Evolutionary conservation across 2,797 vertebrate species (phyloP).

Genomic region (Periophthalmus magnuspinnatus): DNA sequence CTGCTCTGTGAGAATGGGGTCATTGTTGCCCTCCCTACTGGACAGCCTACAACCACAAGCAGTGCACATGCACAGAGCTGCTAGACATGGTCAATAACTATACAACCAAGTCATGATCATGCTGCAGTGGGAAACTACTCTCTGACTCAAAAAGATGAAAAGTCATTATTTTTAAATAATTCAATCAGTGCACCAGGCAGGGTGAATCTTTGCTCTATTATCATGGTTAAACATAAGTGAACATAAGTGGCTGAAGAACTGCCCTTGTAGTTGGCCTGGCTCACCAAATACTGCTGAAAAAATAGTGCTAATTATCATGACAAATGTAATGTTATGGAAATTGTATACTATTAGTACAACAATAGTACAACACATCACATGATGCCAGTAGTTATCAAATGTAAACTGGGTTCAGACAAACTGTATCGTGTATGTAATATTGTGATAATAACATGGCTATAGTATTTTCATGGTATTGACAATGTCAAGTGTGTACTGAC

Average conservation of each 20-base stretch:
- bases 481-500: not conserved
- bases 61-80: constrained; percentile 16
- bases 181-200: not conserved
- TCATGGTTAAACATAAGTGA: not conserved
- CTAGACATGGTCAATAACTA: constrained; percentile 11
- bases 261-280: too few species aligned
- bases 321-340: too few species aligned
- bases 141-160: not conserved
- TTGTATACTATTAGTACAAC: too few species aligned
- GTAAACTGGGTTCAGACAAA: not conserved
- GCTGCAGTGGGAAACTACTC: not conserved
- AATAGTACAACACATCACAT: too few species aligned
- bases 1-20: constrained; percentile 76
- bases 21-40: constrained; percentile 72
- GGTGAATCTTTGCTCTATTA: not conserved
- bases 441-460: not conserved
- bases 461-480: not conserved
- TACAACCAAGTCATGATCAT: not conserved
- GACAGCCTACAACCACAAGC: constrained; percentile 39
- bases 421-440: not conserved
- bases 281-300: too few species aligned
- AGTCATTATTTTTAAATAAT: not conserved
- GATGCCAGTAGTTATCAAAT: too few species aligned
- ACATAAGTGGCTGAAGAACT: too few species aligned
- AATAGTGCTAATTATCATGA: too few species aligned